phyloP scores from a whole-genome alignment of 2,797 vertebrate genomes.

The Dermochelys coriacea region DNA sequence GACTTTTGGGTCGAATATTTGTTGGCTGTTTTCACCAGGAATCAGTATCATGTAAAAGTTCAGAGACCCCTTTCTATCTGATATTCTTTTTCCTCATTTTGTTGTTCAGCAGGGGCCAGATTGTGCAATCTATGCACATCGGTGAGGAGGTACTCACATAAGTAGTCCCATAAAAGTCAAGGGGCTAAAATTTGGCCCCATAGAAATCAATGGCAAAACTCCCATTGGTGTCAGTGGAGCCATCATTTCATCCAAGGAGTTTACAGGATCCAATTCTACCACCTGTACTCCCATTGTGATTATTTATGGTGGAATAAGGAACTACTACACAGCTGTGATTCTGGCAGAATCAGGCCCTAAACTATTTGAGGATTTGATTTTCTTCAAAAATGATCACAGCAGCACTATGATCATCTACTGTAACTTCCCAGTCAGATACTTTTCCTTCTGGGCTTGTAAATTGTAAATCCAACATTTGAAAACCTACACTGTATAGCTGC shows the following conservation, averaged over 20 bases:
- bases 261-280: neutral
- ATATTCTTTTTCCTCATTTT: neutral
- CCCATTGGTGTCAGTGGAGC: neutral
- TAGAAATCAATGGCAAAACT: neutral
- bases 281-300: neutral
- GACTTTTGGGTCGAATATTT: neutral
- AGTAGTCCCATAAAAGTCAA: neutral
- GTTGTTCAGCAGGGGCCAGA: neutral
- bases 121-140: neutral
- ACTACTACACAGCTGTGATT: neutral
- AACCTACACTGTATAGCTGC: neutral
- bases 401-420: neutral
- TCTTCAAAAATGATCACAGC: neutral
- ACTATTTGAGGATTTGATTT: accelerated
- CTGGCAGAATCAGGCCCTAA: neutral
- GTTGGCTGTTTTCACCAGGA: neutral
- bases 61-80: neutral
- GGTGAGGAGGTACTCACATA: neutral
- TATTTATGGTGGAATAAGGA: neutral
- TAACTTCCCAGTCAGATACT: neutral
- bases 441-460: neutral
- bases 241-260: neutral
- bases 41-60: neutral
- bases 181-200: neutral
- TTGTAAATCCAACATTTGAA: neutral